These are phyloP conservation scores for Arvicanthis niloticus DNA, from an alignment of 2,113 vertebrate species.

Conservation along the genomic window DNA sequence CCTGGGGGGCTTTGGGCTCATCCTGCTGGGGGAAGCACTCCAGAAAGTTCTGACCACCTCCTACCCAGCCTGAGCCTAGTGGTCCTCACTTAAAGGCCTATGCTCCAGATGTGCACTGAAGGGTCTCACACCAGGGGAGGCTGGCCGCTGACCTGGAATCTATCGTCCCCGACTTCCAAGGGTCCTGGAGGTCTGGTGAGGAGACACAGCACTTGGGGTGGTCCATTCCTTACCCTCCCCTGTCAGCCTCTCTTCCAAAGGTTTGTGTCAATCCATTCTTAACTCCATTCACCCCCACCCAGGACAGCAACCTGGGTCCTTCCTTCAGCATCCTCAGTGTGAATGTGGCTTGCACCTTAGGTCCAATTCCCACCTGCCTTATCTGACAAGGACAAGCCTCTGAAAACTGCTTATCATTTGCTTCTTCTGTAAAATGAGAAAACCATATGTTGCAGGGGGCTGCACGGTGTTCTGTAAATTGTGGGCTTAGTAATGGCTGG, in stretches of 20 bases:
- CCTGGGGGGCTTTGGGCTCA: conserved; percentile 72
- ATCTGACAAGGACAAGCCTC: neutral
- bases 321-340: neutral
- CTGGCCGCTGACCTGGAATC: neutral
- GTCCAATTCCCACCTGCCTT: neutral
- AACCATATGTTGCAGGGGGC: no score
- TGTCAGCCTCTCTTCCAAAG: neutral
- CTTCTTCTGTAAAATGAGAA: neutral
- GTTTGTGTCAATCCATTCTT: neutral
- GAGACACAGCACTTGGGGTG: neutral
- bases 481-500: neutral
- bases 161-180: neutral
- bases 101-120: neutral
- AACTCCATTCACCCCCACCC: neutral
- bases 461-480: neutral
- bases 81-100: neutral
- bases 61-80: conserved; percentile 33
- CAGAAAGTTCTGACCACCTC: conserved; percentile 69
- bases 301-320: neutral
- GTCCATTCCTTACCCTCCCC: neutral
- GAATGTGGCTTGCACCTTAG: neutral
- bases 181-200: neutral
- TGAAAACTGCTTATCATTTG: neutral
- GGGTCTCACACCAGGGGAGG: neutral
- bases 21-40: conserved; percentile 65